Evolutionary conservation across 1,140 invertebrate species (phyloP).

Genomic region (Cotesia glomerata): DNA sequence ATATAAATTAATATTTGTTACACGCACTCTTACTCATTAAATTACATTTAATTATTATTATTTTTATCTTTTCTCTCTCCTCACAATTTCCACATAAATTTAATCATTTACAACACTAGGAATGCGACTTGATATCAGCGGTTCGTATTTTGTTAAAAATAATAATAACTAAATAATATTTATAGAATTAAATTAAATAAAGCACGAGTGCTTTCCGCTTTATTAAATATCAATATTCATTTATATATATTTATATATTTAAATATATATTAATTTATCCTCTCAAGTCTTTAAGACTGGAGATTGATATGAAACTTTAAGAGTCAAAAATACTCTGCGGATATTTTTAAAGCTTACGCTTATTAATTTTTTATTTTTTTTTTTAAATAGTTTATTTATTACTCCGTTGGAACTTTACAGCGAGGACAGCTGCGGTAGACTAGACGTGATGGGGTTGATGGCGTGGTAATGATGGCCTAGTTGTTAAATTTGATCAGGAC

Average conservation of each 20-base stretch:
- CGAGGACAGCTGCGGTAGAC: conserved; percentile 52
- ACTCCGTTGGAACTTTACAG: conserved; percentile 35
- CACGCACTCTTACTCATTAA: not conserved
- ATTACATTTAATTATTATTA: not conserved
- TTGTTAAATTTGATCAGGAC: conserved; percentile 62
- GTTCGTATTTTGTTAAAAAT: conserved; percentile 27
- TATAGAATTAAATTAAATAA: conserved; percentile 31
- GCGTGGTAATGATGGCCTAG: conserved; percentile 48
- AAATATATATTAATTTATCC: conserved; percentile 38
- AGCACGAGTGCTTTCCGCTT: conserved; percentile 46
- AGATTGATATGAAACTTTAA: too few species aligned
- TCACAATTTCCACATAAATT: too few species aligned
- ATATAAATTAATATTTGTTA: conserved; percentile 26
- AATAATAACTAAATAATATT: not conserved
- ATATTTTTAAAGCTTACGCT: too few species aligned
- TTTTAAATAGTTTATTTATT: not conserved
- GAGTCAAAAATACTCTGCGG: too few species aligned
- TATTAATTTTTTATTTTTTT: too few species aligned
- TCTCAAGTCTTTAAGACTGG: not conserved
- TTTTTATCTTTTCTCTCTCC: not conserved
- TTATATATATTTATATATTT: conserved; percentile 32
- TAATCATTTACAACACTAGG: too few species aligned
- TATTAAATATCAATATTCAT: too few species aligned
- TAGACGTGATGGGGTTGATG: conserved; percentile 62
- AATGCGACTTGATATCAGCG: too few species aligned